Percentiles rank a stretch among this genome's conserved stretches.
Evolutionary conservation across 2,797 vertebrate species (phyloP).

Genomic region (Danio jaintianensis): DNA sequence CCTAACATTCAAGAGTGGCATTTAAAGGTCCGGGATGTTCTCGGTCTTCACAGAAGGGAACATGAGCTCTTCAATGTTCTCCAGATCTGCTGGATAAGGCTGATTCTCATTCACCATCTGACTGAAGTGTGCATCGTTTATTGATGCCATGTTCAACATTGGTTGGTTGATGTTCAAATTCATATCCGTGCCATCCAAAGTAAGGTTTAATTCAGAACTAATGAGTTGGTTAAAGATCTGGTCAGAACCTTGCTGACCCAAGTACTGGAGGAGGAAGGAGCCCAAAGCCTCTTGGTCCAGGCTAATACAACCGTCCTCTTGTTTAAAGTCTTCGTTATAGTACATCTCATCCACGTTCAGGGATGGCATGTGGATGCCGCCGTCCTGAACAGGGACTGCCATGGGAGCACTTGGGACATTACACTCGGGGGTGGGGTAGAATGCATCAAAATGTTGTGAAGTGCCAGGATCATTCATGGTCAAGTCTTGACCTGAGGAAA

Average conservation of each 20-base stretch:
- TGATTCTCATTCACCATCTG: constrained; percentile 75
- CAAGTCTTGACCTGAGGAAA: constrained; percentile 30
- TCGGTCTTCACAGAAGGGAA: constrained; percentile 60
- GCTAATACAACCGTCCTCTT: constrained; percentile 50
- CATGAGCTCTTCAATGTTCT: constrained; percentile 61
- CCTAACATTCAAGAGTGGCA: neutral
- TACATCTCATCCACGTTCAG: constrained; percentile 50
- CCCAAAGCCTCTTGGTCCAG: constrained; percentile 28
- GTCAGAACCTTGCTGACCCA: constrained; percentile 27
- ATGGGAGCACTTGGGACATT: constrained; percentile 3
- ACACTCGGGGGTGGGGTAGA: constrained; percentile 49
- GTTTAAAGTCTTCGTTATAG: constrained; percentile 59
- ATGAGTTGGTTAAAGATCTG: constrained; percentile 20
- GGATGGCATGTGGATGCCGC: neutral
- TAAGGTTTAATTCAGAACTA: constrained; percentile 47
- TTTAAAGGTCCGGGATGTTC: constrained; percentile 67
- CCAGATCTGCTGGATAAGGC: constrained; percentile 48
- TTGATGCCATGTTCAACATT: constrained; percentile 69
- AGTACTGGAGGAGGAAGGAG: constrained; percentile 39
- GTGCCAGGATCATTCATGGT: constrained; percentile 50
- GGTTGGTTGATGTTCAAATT: constrained; percentile 62
- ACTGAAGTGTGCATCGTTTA: constrained; percentile 75
- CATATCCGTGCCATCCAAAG: constrained; percentile 58
- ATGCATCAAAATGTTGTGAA: constrained; percentile 51
- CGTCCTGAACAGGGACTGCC: constrained; percentile 16